Percentiles rank a stretch among this genome's conserved stretches.
phyloP scores from a whole-genome alignment of 2,113 vertebrate genomes.

The Elaphurus davidianus region DNA sequence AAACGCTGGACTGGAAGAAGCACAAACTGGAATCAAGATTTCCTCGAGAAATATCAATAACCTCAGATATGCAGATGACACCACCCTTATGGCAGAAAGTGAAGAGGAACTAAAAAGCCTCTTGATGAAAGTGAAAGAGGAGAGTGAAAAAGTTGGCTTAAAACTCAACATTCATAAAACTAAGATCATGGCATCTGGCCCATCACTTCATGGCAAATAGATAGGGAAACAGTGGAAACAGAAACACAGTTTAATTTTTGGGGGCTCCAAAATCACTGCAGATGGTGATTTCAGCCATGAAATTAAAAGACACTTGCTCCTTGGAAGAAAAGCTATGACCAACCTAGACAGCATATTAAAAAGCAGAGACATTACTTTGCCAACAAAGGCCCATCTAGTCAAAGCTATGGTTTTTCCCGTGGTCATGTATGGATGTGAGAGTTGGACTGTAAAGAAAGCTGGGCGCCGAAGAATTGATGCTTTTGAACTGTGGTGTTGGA shows the following conservation, averaged over 20 bases:
- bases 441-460: neutral
- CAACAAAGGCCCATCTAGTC: neutral
- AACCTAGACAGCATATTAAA: neutral
- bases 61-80: neutral
- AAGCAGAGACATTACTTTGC: neutral
- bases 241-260: neutral
- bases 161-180: neutral
- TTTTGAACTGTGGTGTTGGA: neutral
- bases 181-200: neutral
- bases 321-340: neutral
- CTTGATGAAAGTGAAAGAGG: neutral
- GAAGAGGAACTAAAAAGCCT: neutral
- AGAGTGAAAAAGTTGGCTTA: neutral
- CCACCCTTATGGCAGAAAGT: accelerated
- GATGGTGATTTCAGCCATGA: neutral
- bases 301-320: neutral
- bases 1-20: accelerated
- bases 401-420: neutral
- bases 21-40: neutral
- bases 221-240: neutral
- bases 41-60: neutral
- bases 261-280: neutral
- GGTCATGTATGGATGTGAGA: neutral
- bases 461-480: neutral
- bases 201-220: neutral